Evolutionary conservation across 2,797 vertebrate genomes (phyloP), one percentile per base, ranked within the genome.

Genomic region (Rousettus madagascariensis): DNA sequence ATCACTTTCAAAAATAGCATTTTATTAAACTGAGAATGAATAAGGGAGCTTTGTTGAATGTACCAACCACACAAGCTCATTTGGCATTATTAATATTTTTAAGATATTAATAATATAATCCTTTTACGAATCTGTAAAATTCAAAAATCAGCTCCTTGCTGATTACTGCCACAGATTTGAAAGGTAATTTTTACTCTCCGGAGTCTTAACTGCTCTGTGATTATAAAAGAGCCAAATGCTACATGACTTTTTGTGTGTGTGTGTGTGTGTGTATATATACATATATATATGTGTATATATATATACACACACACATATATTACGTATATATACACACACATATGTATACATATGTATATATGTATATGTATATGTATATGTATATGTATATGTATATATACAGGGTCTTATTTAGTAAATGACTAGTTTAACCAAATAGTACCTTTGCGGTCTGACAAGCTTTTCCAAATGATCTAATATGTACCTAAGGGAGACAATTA

Each of bases 21-120:
- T 89, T 85, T 77, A 51, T 59, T 92, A 83, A 75, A 96, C 57
- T 94, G 2, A 53, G 22, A 80, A 77, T 86, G 46, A 53, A 33
- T 63, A 82, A 65, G 12, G 26, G 89, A 79, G 26, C 0, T 78
- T 71, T 3, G 20, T 19, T 57, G 61, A 72, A 36, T 89, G 6
- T 49, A n/a, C 15, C n/a, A 74, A 63, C 1, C 46, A 59, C 26
- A 71, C 9, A 55, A 33, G 43, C 57, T 84, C 55, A 46, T 66
- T 72, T 91, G 55, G 11, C 8, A 36, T 86, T 84, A 59, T 90
- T 84, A 72, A 36, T 91, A 69, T 63, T 93, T 91, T 90, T 33
- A 61, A 19, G 43, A 75, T 51, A 66, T 51, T 65, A 65, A 65
- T 83, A 95, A 53, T 36, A 78, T 74, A 49, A 59, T 82, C 6